Evolutionary conservation across 2,888 invertebrate species (phyloP).

Genomic region (Hyalella azteca): DNA sequence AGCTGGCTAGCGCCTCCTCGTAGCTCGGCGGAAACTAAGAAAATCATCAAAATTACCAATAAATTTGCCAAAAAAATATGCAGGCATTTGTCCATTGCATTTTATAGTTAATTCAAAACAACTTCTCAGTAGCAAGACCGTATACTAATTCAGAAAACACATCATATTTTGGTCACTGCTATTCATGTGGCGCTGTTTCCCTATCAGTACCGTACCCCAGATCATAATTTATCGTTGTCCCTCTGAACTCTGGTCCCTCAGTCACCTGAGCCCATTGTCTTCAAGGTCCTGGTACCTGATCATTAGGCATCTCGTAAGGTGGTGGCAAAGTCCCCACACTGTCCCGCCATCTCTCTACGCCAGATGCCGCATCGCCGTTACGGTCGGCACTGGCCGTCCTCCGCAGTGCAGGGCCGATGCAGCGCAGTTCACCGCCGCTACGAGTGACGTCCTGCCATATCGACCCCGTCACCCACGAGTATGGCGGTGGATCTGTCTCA

Average conservation of each 20-base stretch:
- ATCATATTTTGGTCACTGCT: no score
- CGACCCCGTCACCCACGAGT: constrained; percentile 12
- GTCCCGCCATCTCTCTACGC: not conserved
- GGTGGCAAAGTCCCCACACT: constrained; percentile 40
- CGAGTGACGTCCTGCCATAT: not conserved
- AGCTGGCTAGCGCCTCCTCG: constrained; percentile 51
- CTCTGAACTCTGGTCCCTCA: no score
- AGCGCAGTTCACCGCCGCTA: not conserved
- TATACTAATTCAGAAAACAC: no score
- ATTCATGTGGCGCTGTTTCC: no score
- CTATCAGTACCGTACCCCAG: no score
- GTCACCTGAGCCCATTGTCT: no score
- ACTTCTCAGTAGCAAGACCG: no score
- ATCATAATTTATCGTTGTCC: no score
- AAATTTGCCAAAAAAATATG: no score
- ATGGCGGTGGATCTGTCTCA: constrained; percentile 10
- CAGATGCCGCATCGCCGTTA: not conserved
- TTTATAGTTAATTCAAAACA: no score
- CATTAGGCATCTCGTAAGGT: constrained; percentile 43
- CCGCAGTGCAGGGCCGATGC: not conserved
- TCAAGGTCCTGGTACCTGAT: constrained; percentile 41
- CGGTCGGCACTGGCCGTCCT: constrained; percentile 43
- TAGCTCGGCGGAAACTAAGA: constrained; percentile 48
- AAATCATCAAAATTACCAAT: no score
- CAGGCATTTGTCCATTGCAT: no score